Percentiles rank a stretch among this genome's conserved stretches.
phyloP scores from a whole-genome alignment of 2,797 vertebrate species.

The Urosaurus nigricauda region DNA sequence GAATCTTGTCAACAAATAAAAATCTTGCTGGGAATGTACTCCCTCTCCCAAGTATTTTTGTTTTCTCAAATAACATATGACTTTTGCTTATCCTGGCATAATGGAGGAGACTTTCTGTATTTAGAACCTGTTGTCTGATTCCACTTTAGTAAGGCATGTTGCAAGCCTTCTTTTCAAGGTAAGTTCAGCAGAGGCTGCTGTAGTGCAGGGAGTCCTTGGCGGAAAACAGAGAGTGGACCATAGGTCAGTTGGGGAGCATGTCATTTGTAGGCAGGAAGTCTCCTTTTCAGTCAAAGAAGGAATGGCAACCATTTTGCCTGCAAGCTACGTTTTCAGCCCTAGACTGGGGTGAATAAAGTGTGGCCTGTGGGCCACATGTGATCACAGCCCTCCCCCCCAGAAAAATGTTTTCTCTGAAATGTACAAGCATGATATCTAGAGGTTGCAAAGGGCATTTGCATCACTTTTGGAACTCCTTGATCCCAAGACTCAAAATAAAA shows the following conservation, averaged over 20 bases:
- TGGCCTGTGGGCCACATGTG: too few species aligned
- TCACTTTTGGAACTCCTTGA: too few species aligned
- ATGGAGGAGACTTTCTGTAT: slow-evolving; percentile 7
- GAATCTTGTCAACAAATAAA: slow-evolving; percentile 39
- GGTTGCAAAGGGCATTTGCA: too few species aligned
- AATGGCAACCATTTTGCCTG: neutral
- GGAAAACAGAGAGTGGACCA: neutral
- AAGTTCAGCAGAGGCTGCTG: neutral
- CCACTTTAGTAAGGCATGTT: neutral
- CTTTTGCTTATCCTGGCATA: slow-evolving; percentile 38
- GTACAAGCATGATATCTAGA: too few species aligned
- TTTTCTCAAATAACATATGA: slow-evolving; percentile 33
- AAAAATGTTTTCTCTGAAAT: too few species aligned
- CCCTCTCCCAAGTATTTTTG: slow-evolving; percentile 6
- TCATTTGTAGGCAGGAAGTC: neutral
- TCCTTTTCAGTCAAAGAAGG: neutral
- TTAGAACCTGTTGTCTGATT: neutral
- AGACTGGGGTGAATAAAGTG: too few species aligned
- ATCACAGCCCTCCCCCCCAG: too few species aligned
- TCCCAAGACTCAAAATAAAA: too few species aligned
- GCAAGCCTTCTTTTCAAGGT: neutral
- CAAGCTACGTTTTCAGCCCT: too few species aligned
- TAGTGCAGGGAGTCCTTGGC: neutral
- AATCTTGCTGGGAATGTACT: slow-evolving; percentile 28
- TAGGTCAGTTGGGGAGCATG: neutral